Evolutionary conservation across 2,797 vertebrate species (phyloP).

Genomic region (Arnoldichthys spilopterus): DNA sequence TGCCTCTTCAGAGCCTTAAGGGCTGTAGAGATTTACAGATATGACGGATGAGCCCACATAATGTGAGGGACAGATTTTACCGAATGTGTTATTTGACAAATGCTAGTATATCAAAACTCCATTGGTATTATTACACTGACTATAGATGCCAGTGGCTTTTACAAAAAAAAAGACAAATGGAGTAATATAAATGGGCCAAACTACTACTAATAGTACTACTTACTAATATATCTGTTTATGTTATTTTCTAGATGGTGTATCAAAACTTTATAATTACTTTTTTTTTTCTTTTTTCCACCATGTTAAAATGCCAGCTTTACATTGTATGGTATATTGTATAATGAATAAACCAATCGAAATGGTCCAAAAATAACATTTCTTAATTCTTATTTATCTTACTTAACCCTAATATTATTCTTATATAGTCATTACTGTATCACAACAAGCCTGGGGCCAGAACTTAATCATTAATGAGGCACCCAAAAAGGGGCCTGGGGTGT

Average conservation of each 20-base stretch:
- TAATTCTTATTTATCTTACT: not conserved
- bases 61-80: conserved; percentile 25
- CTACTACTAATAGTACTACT: too few species aligned
- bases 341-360: not conserved
- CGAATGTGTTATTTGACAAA: not conserved
- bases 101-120: not conserved
- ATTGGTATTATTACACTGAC: not conserved
- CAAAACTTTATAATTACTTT: too few species aligned
- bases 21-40: conserved; percentile 55
- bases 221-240: too few species aligned
- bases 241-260: too few species aligned
- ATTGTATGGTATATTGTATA: not conserved
- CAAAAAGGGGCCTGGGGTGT: too few species aligned
- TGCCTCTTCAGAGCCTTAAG: conserved; percentile 60
- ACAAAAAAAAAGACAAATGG: not conserved
- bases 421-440: too few species aligned
- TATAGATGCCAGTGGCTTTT: not conserved
- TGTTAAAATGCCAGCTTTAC: too few species aligned
- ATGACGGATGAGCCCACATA: conserved; percentile 47
- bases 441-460: too few species aligned
- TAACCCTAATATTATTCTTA: not conserved
- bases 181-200: too few species aligned
- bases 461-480: too few species aligned
- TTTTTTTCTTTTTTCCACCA: too few species aligned
- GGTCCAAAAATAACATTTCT: not conserved